Base-by-base conservation (phyloP, 2,888 invertebrate genomes). In the Acronicta alni region DNA sequence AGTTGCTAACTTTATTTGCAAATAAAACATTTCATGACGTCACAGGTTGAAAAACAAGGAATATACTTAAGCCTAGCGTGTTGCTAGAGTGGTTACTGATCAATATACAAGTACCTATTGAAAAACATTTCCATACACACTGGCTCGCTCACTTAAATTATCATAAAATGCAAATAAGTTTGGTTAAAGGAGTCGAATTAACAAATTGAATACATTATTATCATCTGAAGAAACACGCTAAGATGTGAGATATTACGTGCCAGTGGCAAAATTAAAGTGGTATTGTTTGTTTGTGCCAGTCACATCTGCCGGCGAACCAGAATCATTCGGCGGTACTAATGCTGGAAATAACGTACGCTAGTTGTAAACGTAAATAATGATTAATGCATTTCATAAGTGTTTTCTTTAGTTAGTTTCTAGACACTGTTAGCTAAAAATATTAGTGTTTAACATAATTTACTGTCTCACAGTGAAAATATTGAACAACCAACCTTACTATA, bases 261-360 rank as follows among this genome's bases (percentile, higher is more conserved):
- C 64, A 54, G 57, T 63, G 65, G 65, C 64, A 64, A 57, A 66
- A 71, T 65, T 59, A 58, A 68, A 68, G 66, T 69, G 54, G 60
- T 55, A 63, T 62, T 77, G 72, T 82, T 80, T 82, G 77, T 80
- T 78, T 80, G 71, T 51, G 56, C 70, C 72, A 70, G 79, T 72
- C 76, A 67, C 53, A 61, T 65, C 59, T 66, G 62, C 60, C 51
- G 57, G 41, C 43, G 58, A 58, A 67, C 70, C 75, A 72, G 74
- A 75, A 77, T 74, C 66, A 57, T 66, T 70, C 57, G 52, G 16
- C 58, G 23, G 66, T 57, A 65, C 69, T 75, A 67, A 75, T 73
- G 71, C 45, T 57, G 37, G 57, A 59, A 59, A 57, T 66, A 69
- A 51, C 57, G 54, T 46, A 10, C 48, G n/a, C 35, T 52, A 49